A percentile compares a stretch with the other conserved stretches of the same genome.
phyloP scores from a whole-genome alignment of 2,888 invertebrate genomes.

The Pristionchus fissidentatus region DNA sequence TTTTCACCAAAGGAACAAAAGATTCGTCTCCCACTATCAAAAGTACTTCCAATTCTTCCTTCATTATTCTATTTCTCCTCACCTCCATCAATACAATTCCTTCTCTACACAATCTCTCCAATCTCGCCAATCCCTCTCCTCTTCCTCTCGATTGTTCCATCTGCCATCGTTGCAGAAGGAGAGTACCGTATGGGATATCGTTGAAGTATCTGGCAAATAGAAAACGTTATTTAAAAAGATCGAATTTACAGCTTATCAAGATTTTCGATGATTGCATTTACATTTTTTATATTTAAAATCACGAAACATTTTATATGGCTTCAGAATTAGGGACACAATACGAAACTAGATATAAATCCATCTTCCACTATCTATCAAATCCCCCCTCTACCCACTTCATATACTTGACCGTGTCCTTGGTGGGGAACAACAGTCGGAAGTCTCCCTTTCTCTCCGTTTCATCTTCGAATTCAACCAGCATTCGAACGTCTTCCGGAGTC shows the following conservation, averaged over 20 bases:
- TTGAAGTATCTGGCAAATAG: slow-evolving; percentile 77
- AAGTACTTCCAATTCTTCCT: neutral
- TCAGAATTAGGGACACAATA: neutral
- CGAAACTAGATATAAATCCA: slow-evolving; percentile 68
- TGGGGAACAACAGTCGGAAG: slow-evolving; percentile 78
- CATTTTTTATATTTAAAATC: too few relatives aligned
- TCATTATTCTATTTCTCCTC: neutral
- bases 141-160: slow-evolving; percentile 54
- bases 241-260: neutral
- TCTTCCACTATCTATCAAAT: too few relatives aligned
- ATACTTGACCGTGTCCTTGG: slow-evolving; percentile 63
- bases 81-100: slow-evolving; percentile 48
- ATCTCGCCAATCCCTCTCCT: slow-evolving; percentile 50
- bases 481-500: slow-evolving; percentile 65
- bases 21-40: neutral
- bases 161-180: slow-evolving; percentile 71
- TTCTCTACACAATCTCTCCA: slow-evolving; percentile 61
- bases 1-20: neutral
- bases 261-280: too few relatives aligned
- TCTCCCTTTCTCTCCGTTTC: slow-evolving; percentile 77
- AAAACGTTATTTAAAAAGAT: slow-evolving; percentile 54
- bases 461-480: slow-evolving; percentile 73
- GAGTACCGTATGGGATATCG: slow-evolving; percentile 67
- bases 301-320: too few relatives aligned
- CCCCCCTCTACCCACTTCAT: slow-evolving; percentile 73